Evolutionary conservation across 2,797 vertebrate genomes (phyloP).

Genomic region (Danio kyathit): DNA sequence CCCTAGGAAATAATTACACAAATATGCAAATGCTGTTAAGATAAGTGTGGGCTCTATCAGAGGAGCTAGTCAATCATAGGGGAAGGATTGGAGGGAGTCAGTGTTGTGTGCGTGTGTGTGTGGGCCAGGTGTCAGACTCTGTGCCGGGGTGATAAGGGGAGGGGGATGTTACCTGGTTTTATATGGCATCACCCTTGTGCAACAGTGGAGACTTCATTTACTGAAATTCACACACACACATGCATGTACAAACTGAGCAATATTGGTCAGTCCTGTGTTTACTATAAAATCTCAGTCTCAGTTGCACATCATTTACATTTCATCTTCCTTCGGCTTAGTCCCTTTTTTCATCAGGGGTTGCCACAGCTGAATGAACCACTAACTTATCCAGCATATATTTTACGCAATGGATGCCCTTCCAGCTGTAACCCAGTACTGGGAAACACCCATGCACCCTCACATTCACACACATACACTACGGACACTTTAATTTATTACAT

Average conservation of each 20-base stretch:
- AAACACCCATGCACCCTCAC: too few species aligned
- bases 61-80: constrained; percentile 93
- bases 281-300: background rate
- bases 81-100: constrained; percentile 68
- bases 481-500: too few species aligned
- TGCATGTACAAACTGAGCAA: background rate
- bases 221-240: background rate
- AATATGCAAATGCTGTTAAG: constrained; percentile 98
- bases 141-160: constrained; percentile 81
- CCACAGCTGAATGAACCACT: too few species aligned
- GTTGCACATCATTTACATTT: too few species aligned
- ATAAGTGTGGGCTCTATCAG: constrained; percentile 90
- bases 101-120: constrained; percentile 36
- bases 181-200: constrained; percentile 50
- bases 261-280: constrained; percentile 15
- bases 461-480: too few species aligned
- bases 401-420: too few species aligned
- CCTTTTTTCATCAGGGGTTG: too few species aligned
- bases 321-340: too few species aligned
- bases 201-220: constrained; percentile 41
- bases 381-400: too few species aligned
- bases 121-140: constrained; percentile 77
- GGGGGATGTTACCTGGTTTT: constrained; percentile 75
- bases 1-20: constrained; percentile 98
- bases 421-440: too few species aligned